These are phyloP conservation scores for Bubo blakistoni DNA, from an alignment of 2,113 vertebrate genomes.

Conservation along the genomic window DNA sequence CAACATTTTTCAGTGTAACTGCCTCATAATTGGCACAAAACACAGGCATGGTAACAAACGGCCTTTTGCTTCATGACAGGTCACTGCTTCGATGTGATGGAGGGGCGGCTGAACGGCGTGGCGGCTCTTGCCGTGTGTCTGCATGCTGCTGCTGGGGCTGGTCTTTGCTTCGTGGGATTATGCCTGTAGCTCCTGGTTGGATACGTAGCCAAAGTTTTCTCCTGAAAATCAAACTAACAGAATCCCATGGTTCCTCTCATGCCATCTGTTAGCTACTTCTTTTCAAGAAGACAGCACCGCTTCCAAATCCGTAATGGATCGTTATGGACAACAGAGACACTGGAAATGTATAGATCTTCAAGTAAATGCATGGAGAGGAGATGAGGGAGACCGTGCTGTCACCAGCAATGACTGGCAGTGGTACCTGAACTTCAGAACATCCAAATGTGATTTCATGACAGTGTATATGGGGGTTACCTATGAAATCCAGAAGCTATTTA, in stretches of 20 bases:
- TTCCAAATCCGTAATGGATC: background rate
- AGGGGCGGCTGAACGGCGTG: fast-evolving
- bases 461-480: background rate
- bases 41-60: slow-evolving; percentile 19
- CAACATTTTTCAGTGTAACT: slow-evolving; percentile 10
- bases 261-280: background rate
- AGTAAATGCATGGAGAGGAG: background rate
- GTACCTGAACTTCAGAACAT: background rate
- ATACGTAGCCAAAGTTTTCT: background rate
- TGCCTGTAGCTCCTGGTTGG: slow-evolving; percentile 1
- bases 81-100: background rate
- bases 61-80: background rate
- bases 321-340: background rate
- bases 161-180: background rate
- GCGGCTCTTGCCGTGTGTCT: background rate
- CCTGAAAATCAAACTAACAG: background rate
- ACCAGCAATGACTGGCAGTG: background rate
- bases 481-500: background rate
- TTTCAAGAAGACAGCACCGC: background rate
- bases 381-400: background rate
- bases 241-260: background rate
- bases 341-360: background rate
- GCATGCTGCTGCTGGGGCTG: background rate
- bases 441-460: background rate
- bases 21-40: slow-evolving; percentile 56